A percentile compares a stretch with the other conserved stretches of the same genome.
Conservation (phyloP, 2,797 vertebrate genomes). For the Parauchenoglanis ngamensis region DNA sequence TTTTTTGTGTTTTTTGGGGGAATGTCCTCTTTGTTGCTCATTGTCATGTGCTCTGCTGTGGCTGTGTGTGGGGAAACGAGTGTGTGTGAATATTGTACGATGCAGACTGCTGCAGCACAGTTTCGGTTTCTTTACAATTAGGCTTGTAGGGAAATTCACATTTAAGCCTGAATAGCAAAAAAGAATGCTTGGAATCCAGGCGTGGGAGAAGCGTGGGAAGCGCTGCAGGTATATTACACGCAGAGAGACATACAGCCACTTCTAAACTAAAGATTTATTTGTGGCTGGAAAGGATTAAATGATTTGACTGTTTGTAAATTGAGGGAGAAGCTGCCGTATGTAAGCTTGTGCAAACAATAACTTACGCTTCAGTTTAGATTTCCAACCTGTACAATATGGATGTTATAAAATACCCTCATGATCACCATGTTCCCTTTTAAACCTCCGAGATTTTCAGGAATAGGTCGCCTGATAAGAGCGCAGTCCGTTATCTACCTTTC, state of each 20-base stretch:
- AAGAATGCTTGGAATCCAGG: not conserved
- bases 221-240: not conserved
- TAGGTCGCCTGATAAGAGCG: not conserved
- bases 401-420: not conserved
- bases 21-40: not conserved
- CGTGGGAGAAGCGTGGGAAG: not conserved
- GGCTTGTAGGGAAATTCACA: not conserved
- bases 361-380: not conserved
- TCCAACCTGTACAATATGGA: not conserved
- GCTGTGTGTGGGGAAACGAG: not conserved
- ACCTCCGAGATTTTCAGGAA: not conserved
- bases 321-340: not conserved
- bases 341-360: not conserved
- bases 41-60: not conserved
- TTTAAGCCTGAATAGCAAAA: not conserved
- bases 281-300: no score
- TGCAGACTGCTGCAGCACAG: not conserved
- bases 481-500: not conserved
- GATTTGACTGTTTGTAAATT: not conserved
- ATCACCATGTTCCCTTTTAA: not conserved
- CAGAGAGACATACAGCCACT: not conserved
- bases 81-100: not conserved
- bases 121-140: not conserved
- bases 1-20: not conserved
- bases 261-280: not conserved